Base-by-base conservation (phyloP, 2,113 vertebrate genomes). In the Gallinago media region DNA sequence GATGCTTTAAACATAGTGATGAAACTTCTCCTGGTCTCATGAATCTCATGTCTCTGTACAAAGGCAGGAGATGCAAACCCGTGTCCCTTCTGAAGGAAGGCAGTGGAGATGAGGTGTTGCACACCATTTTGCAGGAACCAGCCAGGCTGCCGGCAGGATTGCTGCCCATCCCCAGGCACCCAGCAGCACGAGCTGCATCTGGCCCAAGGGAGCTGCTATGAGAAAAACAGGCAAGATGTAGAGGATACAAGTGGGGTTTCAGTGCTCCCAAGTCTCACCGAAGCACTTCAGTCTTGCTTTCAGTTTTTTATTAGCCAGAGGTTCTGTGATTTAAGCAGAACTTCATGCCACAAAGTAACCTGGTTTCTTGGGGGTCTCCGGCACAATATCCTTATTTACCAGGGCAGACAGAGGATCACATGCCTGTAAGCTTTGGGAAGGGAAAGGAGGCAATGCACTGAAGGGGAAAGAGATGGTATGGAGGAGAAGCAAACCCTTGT, bases 401-500 rank as follows among this genome's bases (percentile, higher is more conserved):
- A 34, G 55, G 2, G 16, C 17, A 63, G 56, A 72, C 0, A 0
- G n/a, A 79, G 26, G 16, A 66, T 14, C 22, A 66, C 11, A 26
- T 1, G 1, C 18, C 68, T 23, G 32, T 27, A 17, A 62, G 21
- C 18, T 79, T 46, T 34, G 26, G 19, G 36, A 29, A 67, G 10
- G 9, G 36, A 62, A 79, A 85, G 0, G 0, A 81, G 19, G 8
- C 0, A 3, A 52, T 19, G 46, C 22, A 38, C 22, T 38, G 46
- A 82, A 56, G 4, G 36, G 11, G 52, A 78, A 85, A 40, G 6
- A 52, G 27, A 20, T 0, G 0, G 18, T 76, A 21, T 1, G 46
- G 7, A 16, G 19, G 15, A 84, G 16, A 77, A 32, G 14, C 6
- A 92, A 87, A 63, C 2, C 10, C 25, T 46, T 61, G 16, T 13